Base-by-base conservation (phyloP, 2,113 vertebrate genomes). In the Phodopus roborovskii region DNA sequence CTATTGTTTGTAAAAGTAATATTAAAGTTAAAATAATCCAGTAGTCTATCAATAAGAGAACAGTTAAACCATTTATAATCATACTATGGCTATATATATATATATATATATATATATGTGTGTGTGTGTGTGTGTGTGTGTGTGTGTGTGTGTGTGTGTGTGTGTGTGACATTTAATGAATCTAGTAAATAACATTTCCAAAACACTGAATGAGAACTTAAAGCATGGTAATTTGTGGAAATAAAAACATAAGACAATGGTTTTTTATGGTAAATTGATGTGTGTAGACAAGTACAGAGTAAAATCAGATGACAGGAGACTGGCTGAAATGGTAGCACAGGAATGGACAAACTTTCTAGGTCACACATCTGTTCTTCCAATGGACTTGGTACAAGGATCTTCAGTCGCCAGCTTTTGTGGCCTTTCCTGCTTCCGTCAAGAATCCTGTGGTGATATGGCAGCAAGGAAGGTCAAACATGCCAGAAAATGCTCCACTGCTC, bases 341-440 rank as follows among this genome's bases (percentile, higher is more conserved):
- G 50, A 87, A 77, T 39, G 78, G n/a, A 15, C 3, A 83, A 90
- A 92, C 24, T 82, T 81, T 71, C 88, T 82, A 62, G 60, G n/a
- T 83, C 82, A 83, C 30, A 42, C 28, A 83, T 36, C 84, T 45
- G 15, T 86, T 93, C n/a, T 75, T 92, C 82, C 50, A 39, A 4
- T 6, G 68, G 71, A 88, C 84, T 95, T 87, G 94, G 87, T 84
- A 92, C 50, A 83, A 94, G 39, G 39, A n/a, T 53, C 87, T 97
- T 90, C 82, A 85, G 6, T 62, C 73, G 64, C 58, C 39, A 48
- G 30, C 58, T 78, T 36, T 74, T 12, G 12, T 81, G 70, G 73
- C 42, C 48, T 64, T 56, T 86, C 82, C 36, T 11, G 62, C 20
- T 53, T 48, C 5, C 2, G 26, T 16, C 1, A 1, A 0, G 15